Evolutionary conservation across 2,113 vertebrate species (phyloP).

Genomic region (Chauna torquata): DNA sequence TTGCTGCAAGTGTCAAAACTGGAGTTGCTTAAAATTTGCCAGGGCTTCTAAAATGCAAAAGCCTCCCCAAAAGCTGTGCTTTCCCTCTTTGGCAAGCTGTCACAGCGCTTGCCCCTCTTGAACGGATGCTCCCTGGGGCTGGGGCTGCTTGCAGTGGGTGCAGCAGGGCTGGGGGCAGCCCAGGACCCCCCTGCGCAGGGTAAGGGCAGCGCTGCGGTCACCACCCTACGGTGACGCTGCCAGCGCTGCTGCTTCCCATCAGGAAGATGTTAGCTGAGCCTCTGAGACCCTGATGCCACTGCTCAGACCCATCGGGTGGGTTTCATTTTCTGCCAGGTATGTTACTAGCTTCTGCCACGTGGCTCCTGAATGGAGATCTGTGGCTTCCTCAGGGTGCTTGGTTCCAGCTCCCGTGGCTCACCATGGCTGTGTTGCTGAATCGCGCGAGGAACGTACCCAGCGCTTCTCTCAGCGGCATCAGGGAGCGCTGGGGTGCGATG

Average conservation of each 20-base stretch:
- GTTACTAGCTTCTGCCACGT: not conserved
- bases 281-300: not conserved
- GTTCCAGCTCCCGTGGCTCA: not conserved
- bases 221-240: not conserved
- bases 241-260: accelerated
- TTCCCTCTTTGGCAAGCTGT: not conserved
- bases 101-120: not conserved
- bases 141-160: not conserved
- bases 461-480: not conserved
- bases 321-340: not conserved
- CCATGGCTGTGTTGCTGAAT: accelerated
- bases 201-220: not conserved
- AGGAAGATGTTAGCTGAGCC: not conserved
- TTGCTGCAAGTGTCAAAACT: not conserved
- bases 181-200: not conserved
- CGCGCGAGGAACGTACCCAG: not conserved
- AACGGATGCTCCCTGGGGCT: not conserved
- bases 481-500: not conserved
- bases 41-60: not conserved
- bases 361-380: not conserved
- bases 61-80: not conserved
- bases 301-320: not conserved
- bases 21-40: not conserved
- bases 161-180: not conserved
- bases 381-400: not conserved